Evolutionary conservation across 2,113 vertebrate genomes (phyloP).

Genomic region (Odocoileus hemionus): DNA sequence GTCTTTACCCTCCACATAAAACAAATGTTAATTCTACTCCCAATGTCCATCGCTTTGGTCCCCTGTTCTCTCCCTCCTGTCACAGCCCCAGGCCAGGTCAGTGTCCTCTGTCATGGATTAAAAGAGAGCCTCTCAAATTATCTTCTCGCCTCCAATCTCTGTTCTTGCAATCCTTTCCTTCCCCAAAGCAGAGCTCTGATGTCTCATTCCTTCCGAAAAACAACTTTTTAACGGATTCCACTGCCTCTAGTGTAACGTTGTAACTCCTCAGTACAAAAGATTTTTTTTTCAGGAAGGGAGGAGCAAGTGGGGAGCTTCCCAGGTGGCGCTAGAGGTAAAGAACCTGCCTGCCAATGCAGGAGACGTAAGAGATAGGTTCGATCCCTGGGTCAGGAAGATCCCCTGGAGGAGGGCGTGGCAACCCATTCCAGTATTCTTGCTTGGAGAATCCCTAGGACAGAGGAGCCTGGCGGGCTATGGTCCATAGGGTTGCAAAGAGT

Average conservation of each 20-base stretch:
- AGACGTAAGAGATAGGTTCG: neutral
- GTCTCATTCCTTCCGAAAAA: neutral
- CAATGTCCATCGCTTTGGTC: neutral
- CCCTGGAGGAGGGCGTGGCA: neutral
- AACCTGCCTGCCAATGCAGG: neutral
- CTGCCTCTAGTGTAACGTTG: neutral
- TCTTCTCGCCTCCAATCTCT: neutral
- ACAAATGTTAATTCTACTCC: neutral
- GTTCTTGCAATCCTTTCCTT: neutral
- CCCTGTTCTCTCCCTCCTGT: neutral
- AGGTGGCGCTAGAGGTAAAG: neutral
- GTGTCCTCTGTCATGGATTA: neutral
- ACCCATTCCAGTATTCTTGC: neutral
- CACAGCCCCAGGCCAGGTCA: neutral
- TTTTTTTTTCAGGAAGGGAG: neutral
- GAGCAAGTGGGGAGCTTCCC: neutral
- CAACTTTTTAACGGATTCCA: neutral
- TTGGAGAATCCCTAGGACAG: neutral
- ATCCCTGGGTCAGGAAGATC: neutral
- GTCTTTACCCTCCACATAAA: neutral
- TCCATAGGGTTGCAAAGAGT: neutral
- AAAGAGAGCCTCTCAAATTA: neutral
- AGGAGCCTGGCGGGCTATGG: neutral
- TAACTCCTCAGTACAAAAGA: neutral
- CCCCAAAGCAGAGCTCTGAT: neutral